phyloP scores from a whole-genome alignment of 1,140 invertebrate genomes.

The Dinothrombium tinctorium region DNA sequence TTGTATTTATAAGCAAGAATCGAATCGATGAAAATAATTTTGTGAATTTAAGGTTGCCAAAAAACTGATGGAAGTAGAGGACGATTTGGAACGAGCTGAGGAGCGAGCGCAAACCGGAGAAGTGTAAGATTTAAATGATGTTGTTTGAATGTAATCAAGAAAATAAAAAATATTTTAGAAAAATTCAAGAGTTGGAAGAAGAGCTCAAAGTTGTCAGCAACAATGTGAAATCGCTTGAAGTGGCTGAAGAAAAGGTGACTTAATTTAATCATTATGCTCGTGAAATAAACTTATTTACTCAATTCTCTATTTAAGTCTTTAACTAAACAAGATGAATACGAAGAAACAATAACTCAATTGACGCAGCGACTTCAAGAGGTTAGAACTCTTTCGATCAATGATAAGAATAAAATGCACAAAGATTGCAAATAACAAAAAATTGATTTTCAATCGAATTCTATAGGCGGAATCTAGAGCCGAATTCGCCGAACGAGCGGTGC shows the following conservation, averaged over 20 bases:
- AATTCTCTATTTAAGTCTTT: slow-evolving; percentile 10
- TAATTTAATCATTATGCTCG: neutral
- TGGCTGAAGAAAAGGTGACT: slow-evolving; percentile 94
- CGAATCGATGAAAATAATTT: slow-evolving; percentile 57
- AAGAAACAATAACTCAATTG: slow-evolving; percentile 97
- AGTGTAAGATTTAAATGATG: slow-evolving; percentile 47
- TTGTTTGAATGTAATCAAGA: neutral
- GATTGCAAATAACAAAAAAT: neutral
- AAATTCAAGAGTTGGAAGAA: slow-evolving; percentile 98
- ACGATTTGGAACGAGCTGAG: slow-evolving; percentile 98
- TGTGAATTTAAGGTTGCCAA: slow-evolving; percentile 63
- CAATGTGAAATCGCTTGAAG: slow-evolving; percentile 98
- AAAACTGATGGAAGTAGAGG: slow-evolving; percentile 99
- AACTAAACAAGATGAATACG: slow-evolving; percentile 92
- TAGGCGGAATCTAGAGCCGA: slow-evolving; percentile 7
- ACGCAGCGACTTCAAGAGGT: slow-evolving; percentile 60
- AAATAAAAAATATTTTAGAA: slow-evolving; percentile 25
- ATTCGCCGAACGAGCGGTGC: slow-evolving; percentile 8
- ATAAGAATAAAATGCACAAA: neutral
- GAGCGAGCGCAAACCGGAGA: slow-evolving; percentile 97
- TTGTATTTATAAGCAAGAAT: slow-evolving; percentile 22
- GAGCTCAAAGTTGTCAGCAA: slow-evolving; percentile 96
- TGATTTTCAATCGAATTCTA: neutral
- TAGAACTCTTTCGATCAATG: slow-evolving; percentile 4
- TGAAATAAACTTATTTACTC: neutral